These are phyloP conservation scores for Drosophila ercepeae DNA, from an alignment of 1,140 invertebrate species.

Conservation along the genomic window DNA sequence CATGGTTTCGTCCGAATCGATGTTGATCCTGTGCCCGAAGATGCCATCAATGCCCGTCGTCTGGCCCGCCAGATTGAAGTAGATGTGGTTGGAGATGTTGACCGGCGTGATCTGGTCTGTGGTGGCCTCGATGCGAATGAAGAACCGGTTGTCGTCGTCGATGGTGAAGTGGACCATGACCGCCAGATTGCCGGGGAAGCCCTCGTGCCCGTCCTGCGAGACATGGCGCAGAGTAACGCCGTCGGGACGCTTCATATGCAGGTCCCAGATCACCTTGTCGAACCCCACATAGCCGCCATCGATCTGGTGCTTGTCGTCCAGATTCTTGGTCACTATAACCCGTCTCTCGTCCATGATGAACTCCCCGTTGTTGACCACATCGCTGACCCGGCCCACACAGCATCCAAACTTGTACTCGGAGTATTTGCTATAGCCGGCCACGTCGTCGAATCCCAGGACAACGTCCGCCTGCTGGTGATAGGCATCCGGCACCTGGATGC, in stretches of 20 bases:
- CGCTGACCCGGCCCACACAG: conserved; percentile 93
- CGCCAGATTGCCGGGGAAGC: conserved; percentile 91
- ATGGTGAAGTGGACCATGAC: conserved; percentile 89
- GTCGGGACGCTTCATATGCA: conserved; percentile 67
- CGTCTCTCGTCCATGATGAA: conserved; percentile 88
- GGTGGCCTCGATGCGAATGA: conserved; percentile 89
- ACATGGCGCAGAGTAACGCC: conserved; percentile 86
- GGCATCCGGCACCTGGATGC: conserved; percentile 89
- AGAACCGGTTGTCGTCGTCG: conserved; percentile 88
- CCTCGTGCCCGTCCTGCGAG: conserved; percentile 92
- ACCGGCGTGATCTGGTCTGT: conserved; percentile 92
- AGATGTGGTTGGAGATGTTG: conserved; percentile 96
- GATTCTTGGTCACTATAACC: conserved; percentile 90
- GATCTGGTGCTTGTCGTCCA: conserved; percentile 88
- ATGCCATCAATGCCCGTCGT: conserved; percentile 85
- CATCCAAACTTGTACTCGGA: conserved; percentile 92
- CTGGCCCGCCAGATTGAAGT: conserved; percentile 96
- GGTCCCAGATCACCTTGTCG: conserved; percentile 90
- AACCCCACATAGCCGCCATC: conserved; percentile 95
- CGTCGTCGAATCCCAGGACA: conserved; percentile 90
- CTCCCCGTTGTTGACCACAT: conserved; percentile 89
- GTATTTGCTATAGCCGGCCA: conserved; percentile 85
- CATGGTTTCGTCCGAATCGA: conserved; percentile 91
- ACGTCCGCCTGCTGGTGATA: conserved; percentile 88
- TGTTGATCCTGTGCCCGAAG: conserved; percentile 89